Evolutionary conservation across 2,113 vertebrate species (phyloP), one percentile per base, ranked within the genome.

Genomic region (Onychorhynchus coronatus): DNA sequence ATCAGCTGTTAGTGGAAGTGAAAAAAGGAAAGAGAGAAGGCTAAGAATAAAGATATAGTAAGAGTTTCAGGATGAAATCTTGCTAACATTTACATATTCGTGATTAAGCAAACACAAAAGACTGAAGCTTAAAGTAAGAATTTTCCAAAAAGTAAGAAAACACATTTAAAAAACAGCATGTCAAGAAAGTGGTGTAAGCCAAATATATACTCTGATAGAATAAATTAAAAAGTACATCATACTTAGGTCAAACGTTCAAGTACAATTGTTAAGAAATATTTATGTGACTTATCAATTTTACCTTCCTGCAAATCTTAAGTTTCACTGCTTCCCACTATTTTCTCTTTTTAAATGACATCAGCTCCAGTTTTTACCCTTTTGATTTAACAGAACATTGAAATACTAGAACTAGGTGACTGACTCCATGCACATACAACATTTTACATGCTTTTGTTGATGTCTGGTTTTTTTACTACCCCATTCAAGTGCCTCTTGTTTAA

Each of bases 1-100:
- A 98, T 97, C 98, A 98, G 99, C 98, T 99, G 98, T 98, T 98
- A 98, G 98, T 98, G 98, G 98, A 97, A 98, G 98, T 98, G 55
- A 98, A 98, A 98, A 90, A 98, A 98, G 98, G 98, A 98, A 97
- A 99, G 85, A 97, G 95, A 99, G 91, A 97, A 97, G 97, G 96
- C 98, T 98, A 98, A 98, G 98, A 97, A 96, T 97, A 96, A 98
- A 98, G 83, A 97, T 93, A 87, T 84, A 97, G 95, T 97, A 83
- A 97, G 94, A 97, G 89, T 93, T 97, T 21, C 93, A 98, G 96
- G 97, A 97, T 98, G 95, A 98, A 98, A 97, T 97, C 65, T 93
- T 95, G 79, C 95, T 91, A 97, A 89, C 52, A 97, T 93, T 96
- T 61, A 83, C 46, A 71, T 46, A 94, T 65, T 85, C 0, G 42